Base-by-base conservation (phyloP, 2,797 vertebrate genomes). In the Pangasius sanitwongsei region DNA sequence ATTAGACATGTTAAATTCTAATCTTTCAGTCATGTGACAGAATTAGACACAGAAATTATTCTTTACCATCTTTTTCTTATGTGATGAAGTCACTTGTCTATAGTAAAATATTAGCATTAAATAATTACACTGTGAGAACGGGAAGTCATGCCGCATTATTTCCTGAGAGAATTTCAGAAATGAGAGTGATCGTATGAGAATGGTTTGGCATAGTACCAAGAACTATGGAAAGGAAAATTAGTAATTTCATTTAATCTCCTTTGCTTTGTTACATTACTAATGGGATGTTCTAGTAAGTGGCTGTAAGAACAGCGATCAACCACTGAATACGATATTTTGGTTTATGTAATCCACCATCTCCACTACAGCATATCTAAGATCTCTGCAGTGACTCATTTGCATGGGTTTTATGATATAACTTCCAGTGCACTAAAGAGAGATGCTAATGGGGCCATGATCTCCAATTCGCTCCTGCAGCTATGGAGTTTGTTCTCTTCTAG, bases 401-500 rank as follows among this genome's bases (percentile, higher is more conserved):
- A 61, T 81, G 25, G 25, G 59, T 65, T 48, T 83, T 61, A 83
- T 83, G 34, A 83, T 28, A 41, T 25, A 83, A 63, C 50, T 23
- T 20, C 16, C 78, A 81, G 53, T 82, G 31, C 0, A 20, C 23
- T 44, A 44, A 28, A 25, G 81, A 61, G 7, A 61, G 55, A 83
- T 61, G 6, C 25, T 50, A 83, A 83, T 48, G 28, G 37, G 4
- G 25, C 28, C 37, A 63, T 61, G 80, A 83, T 41, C 37, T 65
- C 15, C 28, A 48, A 13, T 18, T 37, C 2, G 5, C 11, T 59
- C 69, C 9, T 86, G 50, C 31, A 16, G 31, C 20, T 85, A 6
- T 37, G 12, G 41, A 37, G 15, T 53, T 50, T 69, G 69, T 69
- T 81, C 53, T 91, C 84, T 61, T 87, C 53, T 67, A 87, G 83